Evolutionary conservation across 1,140 invertebrate genomes (phyloP), one percentile per base, ranked within the genome.

Genomic region (Euura lappo): DNA sequence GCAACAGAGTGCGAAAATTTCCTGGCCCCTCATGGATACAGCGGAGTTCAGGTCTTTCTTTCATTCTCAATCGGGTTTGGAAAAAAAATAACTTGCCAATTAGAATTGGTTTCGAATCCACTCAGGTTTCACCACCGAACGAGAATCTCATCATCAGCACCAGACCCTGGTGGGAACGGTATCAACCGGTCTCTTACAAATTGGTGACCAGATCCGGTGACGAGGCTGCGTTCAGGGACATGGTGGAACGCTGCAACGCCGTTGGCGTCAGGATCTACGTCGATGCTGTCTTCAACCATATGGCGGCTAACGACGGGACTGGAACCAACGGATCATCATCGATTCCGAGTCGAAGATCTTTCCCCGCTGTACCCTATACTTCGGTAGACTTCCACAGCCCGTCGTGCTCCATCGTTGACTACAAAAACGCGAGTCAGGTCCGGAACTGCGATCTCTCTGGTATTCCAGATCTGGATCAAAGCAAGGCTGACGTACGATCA

Each of bases 211-310:
- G 95, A 51, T 94, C 93, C 71, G 96, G 96, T 65, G 90, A 91
- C 76, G 91, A 93, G 79, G 78, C 79, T 2, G 86, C 92, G 71
- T 93, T 96, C 75, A 85, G 83, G 13, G 88, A 92, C 65, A 96
- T 96, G 94, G 90, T 93, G 2, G 81, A 85, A 28, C 81, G 91
- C 51, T 94, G 93, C 80, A 93, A 93, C 77, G 86, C 86, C 11
- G 93, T 89, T 65, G 93, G 93, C 4, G 91, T 95, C 42, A 94
- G 93, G 79, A 93, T 97, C 74, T 95, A 94, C 78, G 94, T 93
- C 0, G 95, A 97, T 85, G 90, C 92, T 0, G 91, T 97, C 6
- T 89, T 96, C 65, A 97, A 97, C 82, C 95, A 97, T 85, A 97
- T 97, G 95, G 91, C 92, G 11, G 71, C 72, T 44, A 45, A 43